Evolutionary conservation across 2,888 invertebrate species (phyloP).

Genomic region (Palloptera scutellata): DNA sequence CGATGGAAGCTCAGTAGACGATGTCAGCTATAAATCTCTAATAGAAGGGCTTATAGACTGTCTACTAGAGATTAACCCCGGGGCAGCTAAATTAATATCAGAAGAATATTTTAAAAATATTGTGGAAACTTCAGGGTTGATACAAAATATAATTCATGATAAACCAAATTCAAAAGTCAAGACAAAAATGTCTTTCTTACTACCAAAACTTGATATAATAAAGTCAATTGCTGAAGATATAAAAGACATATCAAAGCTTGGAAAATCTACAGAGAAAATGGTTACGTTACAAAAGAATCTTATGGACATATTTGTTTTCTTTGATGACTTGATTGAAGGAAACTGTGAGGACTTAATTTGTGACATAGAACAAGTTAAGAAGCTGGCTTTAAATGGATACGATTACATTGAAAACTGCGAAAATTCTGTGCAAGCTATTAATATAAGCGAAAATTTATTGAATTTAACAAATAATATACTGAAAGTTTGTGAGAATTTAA

Average conservation of each 20-base stretch:
- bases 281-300: constrained; percentile 53
- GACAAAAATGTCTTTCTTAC: neutral
- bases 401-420: constrained; percentile 46
- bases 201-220: neutral
- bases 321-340: constrained; percentile 46
- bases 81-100: constrained; percentile 28
- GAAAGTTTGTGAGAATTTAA: constrained; percentile 1
- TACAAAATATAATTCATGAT: neutral
- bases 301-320: constrained; percentile 55
- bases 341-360: constrained; percentile 1
- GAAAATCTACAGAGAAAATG: neutral
- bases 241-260: neutral
- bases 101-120: constrained; percentile 20
- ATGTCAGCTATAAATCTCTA: constrained; percentile 30
- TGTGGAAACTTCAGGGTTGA: neutral
- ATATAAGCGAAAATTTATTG: neutral
- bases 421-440: neutral
- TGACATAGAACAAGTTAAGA: constrained; percentile 44
- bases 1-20: constrained; percentile 44
- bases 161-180: neutral
- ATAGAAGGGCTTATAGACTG: constrained; percentile 40
- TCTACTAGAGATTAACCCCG: constrained; percentile 28
- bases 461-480: neutral
- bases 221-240: neutral
- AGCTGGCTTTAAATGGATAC: constrained; percentile 37